Evolutionary conservation across 2,888 invertebrate species (phyloP), one percentile per base, ranked within the genome.

Genomic region (Uloborus plumipes): DNA sequence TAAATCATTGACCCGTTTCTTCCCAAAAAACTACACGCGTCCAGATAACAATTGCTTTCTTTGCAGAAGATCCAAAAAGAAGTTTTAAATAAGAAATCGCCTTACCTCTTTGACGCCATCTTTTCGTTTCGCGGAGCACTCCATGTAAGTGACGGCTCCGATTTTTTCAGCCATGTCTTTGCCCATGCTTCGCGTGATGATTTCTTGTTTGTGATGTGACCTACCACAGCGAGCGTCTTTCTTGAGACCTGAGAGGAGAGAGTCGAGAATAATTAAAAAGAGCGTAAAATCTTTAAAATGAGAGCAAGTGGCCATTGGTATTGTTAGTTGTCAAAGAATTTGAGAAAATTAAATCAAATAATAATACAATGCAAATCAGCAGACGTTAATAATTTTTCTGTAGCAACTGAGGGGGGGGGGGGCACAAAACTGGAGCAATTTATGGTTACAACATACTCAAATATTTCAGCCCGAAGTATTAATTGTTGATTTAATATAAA

Each of bases 151-250:
- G 11, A 82, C 76, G 2, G 82, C 76, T 26, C 66, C 51, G 14
- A 82, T 66, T 47, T 62, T 82, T n/a, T 82, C 71, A 13, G 82
- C 76, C 66, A 82, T 53, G 53, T 82, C 82, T 18, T 62, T 20
- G 2, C 72, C 82, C 73, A 82, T 82, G 62, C 82, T 82, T 2
- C 61, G 22, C 2, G 82, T 82, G 55, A 82, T 31, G n/a, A 79
- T 61, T 2, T 72, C 71, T 26, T 22, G 47, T 31, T 31, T 55
- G 18, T n/a, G 11, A 22, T 64, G 22, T 13, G 59, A 16, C 39
- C 14, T 69, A 14, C 39, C 53, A 16, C 61, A 55, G 11, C 66
- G 59, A 15, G 76, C 18, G 20, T 82, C 82, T 50, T 75, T 82
- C 31, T 82, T 82, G 18, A 82, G 39, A 16, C 82, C 82, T 82